Percentiles rank a stretch among this genome's conserved stretches.
Evolutionary conservation across 2,113 vertebrate genomes (phyloP).

Genomic region (Buteo buteo): DNA sequence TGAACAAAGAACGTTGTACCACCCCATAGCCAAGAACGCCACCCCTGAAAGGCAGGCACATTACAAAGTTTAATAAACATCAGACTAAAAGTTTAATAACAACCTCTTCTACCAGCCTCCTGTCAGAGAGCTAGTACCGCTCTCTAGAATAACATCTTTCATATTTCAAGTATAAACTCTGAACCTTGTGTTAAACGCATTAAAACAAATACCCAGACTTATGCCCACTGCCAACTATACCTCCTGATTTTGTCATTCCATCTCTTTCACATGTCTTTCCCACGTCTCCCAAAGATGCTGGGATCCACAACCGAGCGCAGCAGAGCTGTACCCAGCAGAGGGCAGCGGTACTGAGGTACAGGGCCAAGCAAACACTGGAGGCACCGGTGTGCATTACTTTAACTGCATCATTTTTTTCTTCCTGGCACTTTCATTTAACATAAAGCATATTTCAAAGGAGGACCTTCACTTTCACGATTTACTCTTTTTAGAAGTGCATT

Average conservation of each 20-base stretch:
- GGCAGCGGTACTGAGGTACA: fast-evolving
- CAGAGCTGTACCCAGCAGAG: not conserved
- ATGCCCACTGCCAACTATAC: not conserved
- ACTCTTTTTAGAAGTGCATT: not conserved
- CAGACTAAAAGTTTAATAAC: not conserved
- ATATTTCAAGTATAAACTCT: not conserved
- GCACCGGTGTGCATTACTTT: too few relatives aligned
- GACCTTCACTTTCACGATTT: not conserved
- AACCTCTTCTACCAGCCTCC: not conserved
- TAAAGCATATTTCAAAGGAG: not conserved
- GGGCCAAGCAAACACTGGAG: not conserved
- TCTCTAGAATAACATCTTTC: not conserved
- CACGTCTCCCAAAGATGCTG: fast-evolving
- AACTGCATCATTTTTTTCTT: not conserved
- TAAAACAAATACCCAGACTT: not conserved
- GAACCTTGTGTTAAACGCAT: not conserved
- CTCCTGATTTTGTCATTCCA: not conserved
- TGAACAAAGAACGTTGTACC: not conserved
- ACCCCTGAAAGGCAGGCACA: not conserved
- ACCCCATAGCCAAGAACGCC: not conserved
- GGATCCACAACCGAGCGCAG: fast-evolving
- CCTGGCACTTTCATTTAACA: not conserved
- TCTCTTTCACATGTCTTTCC: not conserved
- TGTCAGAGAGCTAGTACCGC: fast-evolving
- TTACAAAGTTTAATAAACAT: not conserved